These are phyloP conservation scores for Arctopsyche grandis DNA, from an alignment of 1,140 invertebrate species.

Conservation along the genomic window DNA sequence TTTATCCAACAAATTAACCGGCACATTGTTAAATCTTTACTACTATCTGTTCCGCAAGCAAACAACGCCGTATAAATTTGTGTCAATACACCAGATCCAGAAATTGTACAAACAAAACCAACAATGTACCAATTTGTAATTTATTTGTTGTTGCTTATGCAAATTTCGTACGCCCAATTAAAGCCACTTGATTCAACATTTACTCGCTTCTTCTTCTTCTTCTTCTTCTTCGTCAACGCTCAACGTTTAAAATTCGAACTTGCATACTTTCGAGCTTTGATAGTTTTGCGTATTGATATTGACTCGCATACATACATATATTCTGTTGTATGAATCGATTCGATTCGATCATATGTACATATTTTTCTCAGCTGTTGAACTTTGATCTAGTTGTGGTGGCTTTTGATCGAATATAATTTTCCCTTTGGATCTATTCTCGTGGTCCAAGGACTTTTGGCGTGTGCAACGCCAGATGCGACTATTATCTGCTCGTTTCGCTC, in stretches of 20 bases:
- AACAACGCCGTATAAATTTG: not conserved
- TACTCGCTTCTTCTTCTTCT: not conserved
- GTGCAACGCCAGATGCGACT: not conserved
- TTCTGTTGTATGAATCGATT: no score
- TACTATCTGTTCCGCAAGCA: not conserved
- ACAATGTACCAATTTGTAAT: not conserved
- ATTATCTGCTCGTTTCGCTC: not conserved
- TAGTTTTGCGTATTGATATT: no score
- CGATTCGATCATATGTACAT: no score
- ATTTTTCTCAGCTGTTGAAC: no score
- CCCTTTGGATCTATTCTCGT: not conserved
- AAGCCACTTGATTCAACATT: slow-evolving; percentile 9
- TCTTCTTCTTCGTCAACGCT: no score
- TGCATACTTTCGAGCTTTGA: no score
- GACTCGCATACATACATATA: no score
- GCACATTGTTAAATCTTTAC: no score
- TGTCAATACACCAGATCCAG: no score
- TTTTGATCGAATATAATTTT: not conserved
- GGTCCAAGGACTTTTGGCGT: not conserved
- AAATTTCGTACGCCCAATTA: not conserved
- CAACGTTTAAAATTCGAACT: no score
- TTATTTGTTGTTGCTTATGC: not conserved
- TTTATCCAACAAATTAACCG: no score
- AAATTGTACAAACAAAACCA: not conserved
- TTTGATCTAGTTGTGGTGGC: no score